Percentiles rank a stretch among this genome's conserved stretches.
These are phyloP conservation scores for Ctenopoma kingsleyae DNA, from an alignment of 2,797 vertebrate species.

Conservation along the genomic window DNA sequence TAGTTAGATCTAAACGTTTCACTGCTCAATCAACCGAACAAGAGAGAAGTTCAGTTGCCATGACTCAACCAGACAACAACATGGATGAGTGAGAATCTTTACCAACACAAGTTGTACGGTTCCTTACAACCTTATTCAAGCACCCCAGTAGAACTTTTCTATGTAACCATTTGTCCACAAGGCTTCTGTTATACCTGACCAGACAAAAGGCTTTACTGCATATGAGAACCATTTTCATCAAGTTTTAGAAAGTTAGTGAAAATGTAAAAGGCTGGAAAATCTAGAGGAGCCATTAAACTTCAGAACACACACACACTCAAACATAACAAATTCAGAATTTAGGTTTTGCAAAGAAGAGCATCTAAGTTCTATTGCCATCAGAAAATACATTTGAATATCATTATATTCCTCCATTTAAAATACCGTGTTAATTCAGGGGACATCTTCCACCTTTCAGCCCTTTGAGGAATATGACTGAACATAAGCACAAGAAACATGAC, in stretches of 20 bases:
- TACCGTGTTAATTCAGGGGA: constrained; percentile 40
- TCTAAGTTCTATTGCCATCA: constrained; percentile 63
- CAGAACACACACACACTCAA: constrained; percentile 50
- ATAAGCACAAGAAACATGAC: constrained; percentile 62
- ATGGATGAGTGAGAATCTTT: too few species aligned
- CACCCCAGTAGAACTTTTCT: constrained; percentile 65
- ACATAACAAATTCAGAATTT: constrained; percentile 50
- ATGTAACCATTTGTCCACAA: constrained; percentile 63
- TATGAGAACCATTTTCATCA: constrained; percentile 70
- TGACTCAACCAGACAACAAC: too few species aligned
- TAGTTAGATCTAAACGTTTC: too few species aligned
- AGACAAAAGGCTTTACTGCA: constrained; percentile 76
- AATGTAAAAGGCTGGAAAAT: constrained; percentile 72
- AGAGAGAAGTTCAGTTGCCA: too few species aligned
- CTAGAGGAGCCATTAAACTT: constrained; percentile 46
- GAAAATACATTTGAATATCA: constrained; percentile 32
- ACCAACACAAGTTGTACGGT: neutral
- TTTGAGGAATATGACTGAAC: constrained; percentile 53
- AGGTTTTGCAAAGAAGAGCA: constrained; percentile 49
- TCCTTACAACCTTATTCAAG: constrained; percentile 63
- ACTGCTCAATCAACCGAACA: too few species aligned
- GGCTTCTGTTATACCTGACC: constrained; percentile 63
- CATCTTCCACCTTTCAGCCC: constrained; percentile 47
- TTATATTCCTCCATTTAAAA: constrained; percentile 47
- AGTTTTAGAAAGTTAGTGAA: constrained; percentile 73